These are phyloP conservation scores for Eledone cirrhosa DNA, from an alignment of 2,888 invertebrate species.

Conservation along the genomic window DNA sequence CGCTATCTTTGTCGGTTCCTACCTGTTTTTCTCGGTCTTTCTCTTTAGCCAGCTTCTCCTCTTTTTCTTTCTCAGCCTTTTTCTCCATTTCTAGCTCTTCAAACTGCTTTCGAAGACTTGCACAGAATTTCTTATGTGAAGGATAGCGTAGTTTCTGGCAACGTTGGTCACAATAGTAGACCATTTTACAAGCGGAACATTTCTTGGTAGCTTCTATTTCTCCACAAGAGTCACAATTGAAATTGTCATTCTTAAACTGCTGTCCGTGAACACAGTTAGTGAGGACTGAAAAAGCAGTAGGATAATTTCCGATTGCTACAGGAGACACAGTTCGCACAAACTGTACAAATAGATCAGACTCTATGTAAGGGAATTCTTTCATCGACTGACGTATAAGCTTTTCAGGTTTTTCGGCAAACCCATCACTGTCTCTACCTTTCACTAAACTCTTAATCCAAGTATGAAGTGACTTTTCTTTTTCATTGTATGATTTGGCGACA, in stretches of 20 bases:
- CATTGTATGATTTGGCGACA: conserved; percentile 38
- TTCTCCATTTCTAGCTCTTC: conserved; percentile 22
- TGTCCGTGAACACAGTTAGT: conserved; percentile 88
- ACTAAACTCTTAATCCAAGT: conserved; percentile 47
- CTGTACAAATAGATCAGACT: conserved; percentile 77
- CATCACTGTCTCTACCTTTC: conserved; percentile 69
- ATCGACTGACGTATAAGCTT: conserved; percentile 84
- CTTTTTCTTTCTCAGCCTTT: conserved; percentile 8
- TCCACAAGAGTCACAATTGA: conserved; percentile 59
- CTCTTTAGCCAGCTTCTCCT: conserved; percentile 13
- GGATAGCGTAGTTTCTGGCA: conserved; percentile 86
- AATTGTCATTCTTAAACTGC: conserved; percentile 70
- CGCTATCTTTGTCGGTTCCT: conserved; percentile 21
- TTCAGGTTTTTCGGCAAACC: conserved; percentile 72
- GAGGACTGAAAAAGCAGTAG: conserved; percentile 77
- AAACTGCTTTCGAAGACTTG: conserved; percentile 46
- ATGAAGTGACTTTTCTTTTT: neutral
- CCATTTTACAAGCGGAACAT: conserved; percentile 89
- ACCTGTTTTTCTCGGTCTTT: conserved; percentile 30
- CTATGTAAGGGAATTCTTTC: conserved; percentile 88
- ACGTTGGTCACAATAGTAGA: conserved; percentile 91
- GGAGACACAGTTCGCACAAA: conserved; percentile 59
- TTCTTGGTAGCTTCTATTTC: conserved; percentile 80
- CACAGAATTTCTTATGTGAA: conserved; percentile 68
- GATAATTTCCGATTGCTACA: conserved; percentile 67